Conservation (phyloP, 2,113 vertebrate genomes). For the Sander lucioperca region DNA sequence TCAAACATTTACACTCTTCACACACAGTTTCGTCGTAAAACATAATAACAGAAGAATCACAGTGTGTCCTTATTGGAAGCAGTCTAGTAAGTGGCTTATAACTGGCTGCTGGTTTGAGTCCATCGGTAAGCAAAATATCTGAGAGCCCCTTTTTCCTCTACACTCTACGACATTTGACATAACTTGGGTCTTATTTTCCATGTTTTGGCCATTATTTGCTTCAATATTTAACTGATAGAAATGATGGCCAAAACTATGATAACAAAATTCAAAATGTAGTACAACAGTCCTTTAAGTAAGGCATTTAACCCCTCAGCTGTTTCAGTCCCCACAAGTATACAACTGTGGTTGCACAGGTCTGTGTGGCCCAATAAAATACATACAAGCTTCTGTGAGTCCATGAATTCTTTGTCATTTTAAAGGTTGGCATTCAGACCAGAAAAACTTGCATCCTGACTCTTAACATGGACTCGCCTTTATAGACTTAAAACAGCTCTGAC, state of each 20-base stretch:
- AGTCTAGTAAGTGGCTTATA: not conserved
- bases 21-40: not conserved
- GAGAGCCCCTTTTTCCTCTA: not conserved
- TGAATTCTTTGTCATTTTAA: not conserved
- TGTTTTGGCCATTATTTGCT: not conserved
- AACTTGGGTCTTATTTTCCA: not conserved
- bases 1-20: constrained; percentile 16
- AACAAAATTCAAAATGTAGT: too few species aligned
- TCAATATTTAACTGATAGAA: too few species aligned
- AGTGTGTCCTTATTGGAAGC: not conserved
- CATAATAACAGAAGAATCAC: constrained; percentile 18
- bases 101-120: not conserved
- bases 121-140: not conserved
- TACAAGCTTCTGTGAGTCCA: too few species aligned
- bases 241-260: too few species aligned
- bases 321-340: too few species aligned
- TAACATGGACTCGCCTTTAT: too few species aligned
- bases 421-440: not conserved
- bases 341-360: too few species aligned
- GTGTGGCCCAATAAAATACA: not conserved
- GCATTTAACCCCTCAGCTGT: too few species aligned
- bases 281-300: too few species aligned
- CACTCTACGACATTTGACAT: not conserved
- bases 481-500: not conserved
- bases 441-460: not conserved